A percentile compares a stretch with the other conserved stretches of the same genome.
Evolutionary conservation across 2,888 invertebrate species (phyloP).

Genomic region (Eristalinus sepulchralis): DNA sequence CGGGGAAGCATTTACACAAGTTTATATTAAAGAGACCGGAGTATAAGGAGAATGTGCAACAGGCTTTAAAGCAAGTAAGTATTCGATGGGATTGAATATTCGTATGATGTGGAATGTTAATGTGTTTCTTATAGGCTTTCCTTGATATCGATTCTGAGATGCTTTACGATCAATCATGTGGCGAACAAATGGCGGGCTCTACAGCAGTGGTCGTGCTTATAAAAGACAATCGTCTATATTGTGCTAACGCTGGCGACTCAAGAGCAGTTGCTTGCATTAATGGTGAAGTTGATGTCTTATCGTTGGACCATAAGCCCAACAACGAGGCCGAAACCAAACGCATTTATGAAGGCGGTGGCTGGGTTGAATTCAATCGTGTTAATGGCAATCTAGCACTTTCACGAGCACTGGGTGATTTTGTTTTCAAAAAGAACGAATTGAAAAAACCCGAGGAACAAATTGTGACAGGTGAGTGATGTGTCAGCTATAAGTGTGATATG

Average conservation of each 20-base stretch:
- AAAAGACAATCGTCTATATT: slow-evolving; percentile 92
- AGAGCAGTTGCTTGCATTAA: slow-evolving; percentile 94
- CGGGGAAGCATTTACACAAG: slow-evolving; percentile 96
- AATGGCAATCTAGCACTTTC: slow-evolving; percentile 98
- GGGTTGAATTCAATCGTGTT: slow-evolving; percentile 98
- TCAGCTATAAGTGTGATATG: background rate
- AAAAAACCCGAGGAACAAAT: slow-evolving; percentile 96
- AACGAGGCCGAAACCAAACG: slow-evolving; percentile 92
- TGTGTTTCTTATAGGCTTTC: slow-evolving; percentile 85
- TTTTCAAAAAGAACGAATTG: slow-evolving; percentile 94
- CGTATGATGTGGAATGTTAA: background rate
- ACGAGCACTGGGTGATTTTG: slow-evolving; percentile 97
- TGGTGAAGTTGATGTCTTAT: slow-evolving; percentile 87
- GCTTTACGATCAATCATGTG: slow-evolving; percentile 92
- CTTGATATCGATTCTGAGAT: slow-evolving; percentile 96
- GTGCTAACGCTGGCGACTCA: slow-evolving; percentile 99
- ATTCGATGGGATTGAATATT: background rate
- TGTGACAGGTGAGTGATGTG: slow-evolving; percentile 90
- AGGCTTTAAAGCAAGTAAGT: slow-evolving; percentile 90
- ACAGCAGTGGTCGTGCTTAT: slow-evolving; percentile 94
- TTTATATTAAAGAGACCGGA: slow-evolving; percentile 91
- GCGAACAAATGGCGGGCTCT: slow-evolving; percentile 96
- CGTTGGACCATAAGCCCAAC: slow-evolving; percentile 97
- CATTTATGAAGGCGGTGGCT: slow-evolving; percentile 97
- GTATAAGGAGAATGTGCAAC: slow-evolving; percentile 90